phyloP scores from a whole-genome alignment of 2,888 invertebrate species.

The Chloroclystis v-ata region DNA sequence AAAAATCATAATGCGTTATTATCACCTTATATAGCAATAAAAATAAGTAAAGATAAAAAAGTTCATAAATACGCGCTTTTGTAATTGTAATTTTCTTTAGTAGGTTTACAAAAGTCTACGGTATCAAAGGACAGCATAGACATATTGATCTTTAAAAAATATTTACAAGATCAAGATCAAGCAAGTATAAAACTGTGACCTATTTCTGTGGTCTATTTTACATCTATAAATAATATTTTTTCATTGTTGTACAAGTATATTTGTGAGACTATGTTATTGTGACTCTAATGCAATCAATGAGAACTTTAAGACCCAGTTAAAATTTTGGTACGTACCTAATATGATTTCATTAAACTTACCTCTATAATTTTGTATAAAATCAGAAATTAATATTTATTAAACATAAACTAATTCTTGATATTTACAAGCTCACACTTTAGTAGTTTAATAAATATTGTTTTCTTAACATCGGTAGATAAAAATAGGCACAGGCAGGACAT shows the following conservation, averaged over 20 bases:
- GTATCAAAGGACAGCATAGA: slow-evolving; percentile 65
- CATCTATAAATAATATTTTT: slow-evolving; percentile 27
- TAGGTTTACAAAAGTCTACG: slow-evolving; percentile 68
- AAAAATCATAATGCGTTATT: slow-evolving; percentile 37
- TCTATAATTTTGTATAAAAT: no score
- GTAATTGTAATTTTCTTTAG: neutral
- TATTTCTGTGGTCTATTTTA: no score
- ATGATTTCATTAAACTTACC: no score
- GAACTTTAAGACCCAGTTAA: neutral
- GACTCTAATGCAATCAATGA: slow-evolving; percentile 17
- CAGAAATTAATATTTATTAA: no score
- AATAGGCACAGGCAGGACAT: no score
- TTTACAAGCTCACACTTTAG: no score
- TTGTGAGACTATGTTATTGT: slow-evolving; percentile 16
- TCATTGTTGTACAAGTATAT: slow-evolving; percentile 34
- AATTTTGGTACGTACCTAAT: slow-evolving; percentile 19
- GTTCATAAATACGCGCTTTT: neutral
- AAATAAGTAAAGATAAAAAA: neutral
- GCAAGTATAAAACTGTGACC: slow-evolving; percentile 59
- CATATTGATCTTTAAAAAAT: slow-evolving; percentile 62
- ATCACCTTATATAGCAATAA: slow-evolving; percentile 47
- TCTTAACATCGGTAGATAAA: no score
- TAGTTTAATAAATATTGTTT: no score
- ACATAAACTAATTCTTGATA: no score
- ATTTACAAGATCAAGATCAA: slow-evolving; percentile 71